Conservation (phyloP, 2,888 invertebrate genomes). For the Calephelis perditalis region DNA sequence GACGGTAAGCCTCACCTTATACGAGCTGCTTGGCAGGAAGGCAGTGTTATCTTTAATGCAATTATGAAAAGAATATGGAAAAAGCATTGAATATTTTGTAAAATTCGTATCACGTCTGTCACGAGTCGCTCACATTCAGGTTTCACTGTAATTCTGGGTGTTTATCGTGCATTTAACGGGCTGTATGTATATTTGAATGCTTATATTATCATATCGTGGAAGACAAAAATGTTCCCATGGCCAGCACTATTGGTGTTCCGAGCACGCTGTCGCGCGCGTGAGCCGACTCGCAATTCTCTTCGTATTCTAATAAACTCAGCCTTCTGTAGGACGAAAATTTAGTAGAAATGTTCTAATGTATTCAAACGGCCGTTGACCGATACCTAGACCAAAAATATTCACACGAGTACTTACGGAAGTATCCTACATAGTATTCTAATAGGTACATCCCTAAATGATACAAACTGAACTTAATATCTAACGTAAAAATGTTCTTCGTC, state of each 20-base stretch:
- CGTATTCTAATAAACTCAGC: slow-evolving; percentile 76
- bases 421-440: slow-evolving; percentile 77
- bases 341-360: slow-evolving; percentile 77
- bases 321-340: slow-evolving; percentile 78
- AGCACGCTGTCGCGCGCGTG: slow-evolving; percentile 69
- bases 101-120: slow-evolving; percentile 70
- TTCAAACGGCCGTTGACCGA: slow-evolving; percentile 72
- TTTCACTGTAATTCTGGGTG: slow-evolving; percentile 78
- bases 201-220: slow-evolving; percentile 79
- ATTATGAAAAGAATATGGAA: slow-evolving; percentile 46
- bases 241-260: slow-evolving; percentile 63
- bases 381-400: slow-evolving; percentile 42
- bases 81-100: slow-evolving; percentile 53
- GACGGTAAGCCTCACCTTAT: too few species aligned
- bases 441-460: slow-evolving; percentile 45
- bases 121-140: slow-evolving; percentile 71
- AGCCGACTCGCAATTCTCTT: slow-evolving; percentile 60
- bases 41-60: slow-evolving; percentile 22
- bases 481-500: too few species aligned
- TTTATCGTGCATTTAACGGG: slow-evolving; percentile 79
- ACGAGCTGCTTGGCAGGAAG: too few species aligned
- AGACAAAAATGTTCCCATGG: slow-evolving; percentile 79
- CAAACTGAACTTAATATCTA: too few species aligned
- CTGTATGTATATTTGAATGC: slow-evolving; percentile 78
- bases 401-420: slow-evolving; percentile 7